A percentile compares a stretch with the other conserved stretches of the same genome.
phyloP scores from a whole-genome alignment of 92 coral and sea anemone genomes.

The Muricea muricata region DNA sequence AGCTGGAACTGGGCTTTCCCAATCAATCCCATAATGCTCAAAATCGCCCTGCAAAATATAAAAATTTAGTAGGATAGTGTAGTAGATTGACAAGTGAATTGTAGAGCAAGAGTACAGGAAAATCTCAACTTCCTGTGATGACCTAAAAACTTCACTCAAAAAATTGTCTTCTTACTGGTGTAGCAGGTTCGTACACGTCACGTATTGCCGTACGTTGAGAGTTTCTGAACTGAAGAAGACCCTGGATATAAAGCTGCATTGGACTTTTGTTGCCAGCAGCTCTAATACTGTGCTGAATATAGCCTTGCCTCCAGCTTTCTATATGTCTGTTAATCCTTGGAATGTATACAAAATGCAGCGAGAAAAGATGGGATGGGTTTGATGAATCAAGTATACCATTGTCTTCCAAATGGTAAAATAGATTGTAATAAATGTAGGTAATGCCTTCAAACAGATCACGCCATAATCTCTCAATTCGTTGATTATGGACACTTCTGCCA shows the following conservation, averaged over 20 bases:
- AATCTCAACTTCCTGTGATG: no score
- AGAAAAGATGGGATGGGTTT: constrained; percentile 39
- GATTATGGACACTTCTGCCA: constrained; percentile 56
- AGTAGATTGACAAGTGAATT: no score
- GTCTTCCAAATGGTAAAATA: constrained; percentile 60
- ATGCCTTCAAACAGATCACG: constrained; percentile 57
- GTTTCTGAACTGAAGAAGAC: constrained; percentile 49
- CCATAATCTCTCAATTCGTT: constrained; percentile 46
- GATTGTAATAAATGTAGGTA: constrained; percentile 19
- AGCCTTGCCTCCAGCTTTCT: constrained; percentile 62
- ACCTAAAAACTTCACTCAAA: background rate
- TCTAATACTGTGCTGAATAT: constrained; percentile 55
- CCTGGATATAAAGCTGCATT: constrained; percentile 63
- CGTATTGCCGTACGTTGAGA: constrained; percentile 55
- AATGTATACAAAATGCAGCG: constrained; percentile 52
- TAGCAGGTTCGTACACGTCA: constrained; percentile 50
- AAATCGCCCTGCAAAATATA: constrained; percentile 44
- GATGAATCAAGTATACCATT: constrained; percentile 58
- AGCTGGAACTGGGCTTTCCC: constrained; percentile 62
- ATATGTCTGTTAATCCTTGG: constrained; percentile 61
- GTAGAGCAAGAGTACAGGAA: no score
- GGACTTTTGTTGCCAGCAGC: no score
- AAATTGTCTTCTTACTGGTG: constrained; percentile 19
- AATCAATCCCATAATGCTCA: constrained; percentile 54
- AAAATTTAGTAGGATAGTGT: background rate